Evolutionary conservation across 2,888 invertebrate species (phyloP), one percentile per base, ranked within the genome.

Genomic region (Drosophila nr. perissopoda): DNA sequence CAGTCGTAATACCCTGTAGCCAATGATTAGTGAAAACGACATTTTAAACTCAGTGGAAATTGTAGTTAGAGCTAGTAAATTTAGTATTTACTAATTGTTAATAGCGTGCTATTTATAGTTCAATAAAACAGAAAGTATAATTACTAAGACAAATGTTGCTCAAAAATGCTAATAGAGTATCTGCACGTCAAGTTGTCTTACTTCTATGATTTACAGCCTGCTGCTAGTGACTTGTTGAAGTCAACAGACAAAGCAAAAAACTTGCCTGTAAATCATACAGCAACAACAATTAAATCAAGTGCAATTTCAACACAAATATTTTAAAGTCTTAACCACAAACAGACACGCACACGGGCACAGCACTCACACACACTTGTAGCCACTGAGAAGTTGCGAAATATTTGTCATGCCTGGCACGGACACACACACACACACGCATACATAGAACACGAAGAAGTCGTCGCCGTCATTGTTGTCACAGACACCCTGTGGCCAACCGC

Each of bases 401-500:
- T 88, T 85, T 85, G 83, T 79, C 86, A 85, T 88, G 88, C 85
- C 87, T 82, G 81, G 76, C 86, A 86, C 86, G 88, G 76, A 88
- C 80, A 80, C 59, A 63, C 67, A 75, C 70, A 72, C 46, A 13
- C 0, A 36, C 57, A 62, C 63, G 60, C 38, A 65, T 51, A 63
- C 38, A 70, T 46, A 52, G 64, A 40, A 72, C 69, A 72, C 63
- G 57, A 75, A 78, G 68, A 78, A 56, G 81, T 81, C 81, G 54
- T 62, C 42, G 68, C 46, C 67, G 70, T 59, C 81, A 69, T 73
- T 77, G 76, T 81, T 81, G 85, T 79, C 88, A 84, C 74, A 85
- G 85, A 88, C 85, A 88, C 89, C 88, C 88, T 88, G 89, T 79
- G 89, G 86, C 76, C 87, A 87, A 87, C 89, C 89, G 84, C 84